phyloP scores from a whole-genome alignment of 1,140 invertebrate genomes.

The Riptortus pedestris region DNA sequence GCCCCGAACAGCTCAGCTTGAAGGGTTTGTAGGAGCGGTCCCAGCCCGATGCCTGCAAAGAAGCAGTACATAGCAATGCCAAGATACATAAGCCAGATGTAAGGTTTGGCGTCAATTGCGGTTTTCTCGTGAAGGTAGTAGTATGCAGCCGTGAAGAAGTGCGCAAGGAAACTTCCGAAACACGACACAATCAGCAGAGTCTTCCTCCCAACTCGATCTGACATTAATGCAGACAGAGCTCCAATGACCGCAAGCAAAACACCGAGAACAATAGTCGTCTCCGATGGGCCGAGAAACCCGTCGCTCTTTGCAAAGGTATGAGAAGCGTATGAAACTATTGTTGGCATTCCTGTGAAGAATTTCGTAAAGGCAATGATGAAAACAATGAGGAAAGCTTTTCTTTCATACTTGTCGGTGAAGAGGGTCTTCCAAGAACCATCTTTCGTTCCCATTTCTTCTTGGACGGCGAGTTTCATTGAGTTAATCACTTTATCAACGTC shows the following conservation, averaged over 20 bases:
- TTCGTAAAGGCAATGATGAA: not conserved
- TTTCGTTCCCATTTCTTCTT: not conserved
- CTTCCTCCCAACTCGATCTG: conserved; percentile 14
- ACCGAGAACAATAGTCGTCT: not conserved
- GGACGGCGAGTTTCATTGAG: not conserved
- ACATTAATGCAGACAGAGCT: not conserved
- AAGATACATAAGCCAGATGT: conserved; percentile 35
- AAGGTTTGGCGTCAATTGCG: conserved; percentile 23
- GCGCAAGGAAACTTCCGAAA: conserved; percentile 9
- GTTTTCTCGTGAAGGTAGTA: conserved; percentile 13
- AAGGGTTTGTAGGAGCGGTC: too few species aligned
- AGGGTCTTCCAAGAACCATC: conserved; percentile 5
- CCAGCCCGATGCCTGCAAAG: conserved; percentile 37
- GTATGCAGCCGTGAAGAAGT: conserved; percentile 1
- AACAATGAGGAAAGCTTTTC: conserved; percentile 6
- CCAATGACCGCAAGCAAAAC: not conserved
- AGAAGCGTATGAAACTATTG: conserved; percentile 2
- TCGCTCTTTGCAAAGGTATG: conserved; percentile 11
- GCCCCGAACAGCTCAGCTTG: conserved; percentile 39
- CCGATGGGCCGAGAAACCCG: not conserved
- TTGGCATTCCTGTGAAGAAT: conserved; percentile 6
- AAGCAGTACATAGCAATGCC: conserved; percentile 37
- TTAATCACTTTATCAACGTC: conserved; percentile 12
- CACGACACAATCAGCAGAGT: conserved; percentile 10
- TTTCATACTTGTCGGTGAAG: not conserved